Conservation (phyloP, 2,888 invertebrate species). For the Dryadula phaetusa region DNA sequence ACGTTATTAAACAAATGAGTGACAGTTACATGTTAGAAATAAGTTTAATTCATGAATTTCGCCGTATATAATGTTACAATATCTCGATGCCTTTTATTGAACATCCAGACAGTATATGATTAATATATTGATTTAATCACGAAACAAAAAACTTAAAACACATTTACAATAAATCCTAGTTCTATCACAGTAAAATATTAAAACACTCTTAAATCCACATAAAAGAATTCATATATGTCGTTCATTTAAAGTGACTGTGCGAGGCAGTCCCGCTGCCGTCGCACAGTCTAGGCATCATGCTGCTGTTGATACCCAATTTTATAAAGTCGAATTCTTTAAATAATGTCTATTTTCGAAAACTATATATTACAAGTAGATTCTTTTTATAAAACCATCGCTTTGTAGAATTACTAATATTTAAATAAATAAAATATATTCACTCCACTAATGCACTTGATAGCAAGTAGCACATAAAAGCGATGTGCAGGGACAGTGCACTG, state of each 20-base stretch:
- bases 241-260: constrained; percentile 14
- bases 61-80: constrained; percentile 4
- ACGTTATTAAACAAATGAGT: constrained; percentile 1
- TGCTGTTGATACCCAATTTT: constrained; percentile 15
- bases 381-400: constrained; percentile 32
- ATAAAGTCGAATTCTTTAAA: constrained; percentile 10
- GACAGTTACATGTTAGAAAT: constrained; percentile 1
- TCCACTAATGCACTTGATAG: constrained; percentile 12
- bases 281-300: background rate
- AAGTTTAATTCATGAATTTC: constrained; percentile 7
- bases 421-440: constrained; percentile 20
- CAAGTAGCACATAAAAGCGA: constrained; percentile 26
- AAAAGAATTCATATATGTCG: constrained; percentile 44
- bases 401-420: background rate
- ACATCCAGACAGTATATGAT: constrained; percentile 24
- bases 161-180: constrained; percentile 64
- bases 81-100: constrained; percentile 22
- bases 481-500: constrained; percentile 23
- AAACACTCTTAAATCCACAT: constrained; percentile 54
- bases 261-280: constrained; percentile 8
- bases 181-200: constrained; percentile 83
- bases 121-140: constrained; percentile 30
- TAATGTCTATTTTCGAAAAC: constrained; percentile 25
- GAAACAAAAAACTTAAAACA: constrained; percentile 35
- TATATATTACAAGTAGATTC: constrained; percentile 33